Percentiles rank a stretch among this genome's conserved stretches.
phyloP scores from a whole-genome alignment of 2,888 invertebrate genomes.

The Drosophila borealis region DNA sequence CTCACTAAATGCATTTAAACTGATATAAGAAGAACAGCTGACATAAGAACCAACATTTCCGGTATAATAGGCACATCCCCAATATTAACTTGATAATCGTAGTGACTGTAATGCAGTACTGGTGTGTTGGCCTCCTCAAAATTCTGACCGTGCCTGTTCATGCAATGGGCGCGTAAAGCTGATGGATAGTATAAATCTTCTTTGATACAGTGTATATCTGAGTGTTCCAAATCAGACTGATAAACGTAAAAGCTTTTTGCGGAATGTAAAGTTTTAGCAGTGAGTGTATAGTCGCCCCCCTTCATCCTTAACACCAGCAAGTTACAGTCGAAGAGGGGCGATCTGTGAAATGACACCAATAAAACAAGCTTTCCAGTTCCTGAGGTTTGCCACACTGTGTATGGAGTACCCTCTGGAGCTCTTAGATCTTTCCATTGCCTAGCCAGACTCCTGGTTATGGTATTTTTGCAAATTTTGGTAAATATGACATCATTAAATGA shows the following conservation, averaged over 20 bases:
- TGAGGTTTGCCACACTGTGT: not conserved
- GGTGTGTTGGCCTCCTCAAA: not conserved
- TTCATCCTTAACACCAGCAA: not conserved
- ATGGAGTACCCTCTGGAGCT: slow-evolving; percentile 5
- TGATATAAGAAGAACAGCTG: not conserved
- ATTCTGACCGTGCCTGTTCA: fast-evolving
- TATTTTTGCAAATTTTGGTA: not conserved
- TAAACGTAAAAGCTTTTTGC: not conserved
- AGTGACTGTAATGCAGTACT: slow-evolving; percentile 20
- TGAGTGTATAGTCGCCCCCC: not conserved
- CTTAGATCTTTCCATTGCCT: not conserved
- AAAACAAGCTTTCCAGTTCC: not conserved
- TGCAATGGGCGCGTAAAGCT: slow-evolving; percentile 17
- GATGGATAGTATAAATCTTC: not conserved
- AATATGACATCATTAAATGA: not conserved
- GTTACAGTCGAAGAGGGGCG: slow-evolving; percentile 1
- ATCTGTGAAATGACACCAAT: slow-evolving; percentile 14
- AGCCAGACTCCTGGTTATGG: not conserved
- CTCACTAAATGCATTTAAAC: not conserved
- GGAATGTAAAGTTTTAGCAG: not conserved
- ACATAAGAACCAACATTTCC: not conserved
- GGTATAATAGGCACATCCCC: not conserved
- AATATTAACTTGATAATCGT: not conserved
- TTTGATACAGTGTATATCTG: slow-evolving; percentile 23
- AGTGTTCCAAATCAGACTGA: not conserved